Percentiles rank a stretch among this genome's conserved stretches.
phyloP scores from a whole-genome alignment of 2,113 vertebrate genomes.

The Mesitornis unicolor region DNA sequence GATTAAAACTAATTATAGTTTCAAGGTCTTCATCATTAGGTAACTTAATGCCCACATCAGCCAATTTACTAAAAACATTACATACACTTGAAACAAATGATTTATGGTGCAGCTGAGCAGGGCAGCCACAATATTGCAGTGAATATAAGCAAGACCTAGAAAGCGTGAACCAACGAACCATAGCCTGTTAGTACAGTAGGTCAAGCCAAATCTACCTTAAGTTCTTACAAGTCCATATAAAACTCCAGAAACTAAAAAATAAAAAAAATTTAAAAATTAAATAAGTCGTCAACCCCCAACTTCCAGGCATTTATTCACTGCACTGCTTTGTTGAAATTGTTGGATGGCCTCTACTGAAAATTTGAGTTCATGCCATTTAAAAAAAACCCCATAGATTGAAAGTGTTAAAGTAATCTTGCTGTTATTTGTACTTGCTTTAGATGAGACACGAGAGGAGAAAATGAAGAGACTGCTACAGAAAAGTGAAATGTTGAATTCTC shows the following conservation, averaged over 20 bases:
- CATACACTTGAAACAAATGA: constrained; percentile 8
- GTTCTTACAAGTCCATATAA: not conserved
- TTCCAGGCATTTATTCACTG: too few relatives aligned
- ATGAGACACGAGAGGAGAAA: not conserved
- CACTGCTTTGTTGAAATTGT: not conserved
- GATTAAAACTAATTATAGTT: constrained; percentile 33
- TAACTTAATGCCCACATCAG: constrained; percentile 11
- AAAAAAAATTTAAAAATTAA: not conserved
- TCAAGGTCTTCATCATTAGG: constrained; percentile 36
- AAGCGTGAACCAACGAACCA: not conserved
- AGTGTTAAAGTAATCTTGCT: not conserved
- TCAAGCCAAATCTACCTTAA: not conserved
- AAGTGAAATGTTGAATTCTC: not conserved
- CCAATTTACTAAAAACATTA: not conserved
- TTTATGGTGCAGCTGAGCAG: not conserved
- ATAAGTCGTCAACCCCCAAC: not conserved
- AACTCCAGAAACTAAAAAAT: not conserved
- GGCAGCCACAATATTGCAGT: not conserved
- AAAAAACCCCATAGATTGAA: not conserved
- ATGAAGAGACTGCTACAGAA: not conserved
- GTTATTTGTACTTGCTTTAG: not conserved
- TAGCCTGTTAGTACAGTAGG: not conserved
- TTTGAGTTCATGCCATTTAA: not conserved
- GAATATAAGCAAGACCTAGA: constrained; percentile 9
- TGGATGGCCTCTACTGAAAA: not conserved